Conservation (phyloP, 37 sponge, comb jelly and placozoan species). For the Aplysina aerophoba region DNA sequence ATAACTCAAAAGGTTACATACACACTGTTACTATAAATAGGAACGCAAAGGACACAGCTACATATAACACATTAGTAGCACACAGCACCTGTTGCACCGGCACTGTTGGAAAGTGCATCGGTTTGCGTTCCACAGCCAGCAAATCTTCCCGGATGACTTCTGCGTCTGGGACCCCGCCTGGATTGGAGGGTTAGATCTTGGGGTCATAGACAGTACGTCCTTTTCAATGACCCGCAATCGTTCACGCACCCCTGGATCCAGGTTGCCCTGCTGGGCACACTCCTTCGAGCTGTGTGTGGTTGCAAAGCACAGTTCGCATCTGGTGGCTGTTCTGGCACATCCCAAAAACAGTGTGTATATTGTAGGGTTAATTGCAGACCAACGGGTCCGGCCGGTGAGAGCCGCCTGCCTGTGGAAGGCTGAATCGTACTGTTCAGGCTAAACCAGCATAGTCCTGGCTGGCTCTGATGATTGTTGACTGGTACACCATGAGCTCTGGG, state of each 20-base stretch:
- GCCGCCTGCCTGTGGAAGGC: slow-evolving; percentile 45
- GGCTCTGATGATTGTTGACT: slow-evolving; percentile 1
- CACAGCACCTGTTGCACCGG: too few species aligned
- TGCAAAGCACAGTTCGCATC: slow-evolving; percentile 40
- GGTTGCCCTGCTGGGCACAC: neutral
- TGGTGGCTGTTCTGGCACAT: neutral
- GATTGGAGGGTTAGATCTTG: too few species aligned
- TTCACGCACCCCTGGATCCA: neutral
- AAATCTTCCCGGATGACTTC: neutral
- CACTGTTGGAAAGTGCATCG: slow-evolving; percentile 3
- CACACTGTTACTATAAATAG: too few species aligned
- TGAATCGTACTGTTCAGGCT: slow-evolving; percentile 43
- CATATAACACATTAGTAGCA: too few species aligned
- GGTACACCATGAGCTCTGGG: slow-evolving; percentile 17
- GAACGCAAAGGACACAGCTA: too few species aligned
- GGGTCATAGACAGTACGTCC: neutral
- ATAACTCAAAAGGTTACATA: too few species aligned
- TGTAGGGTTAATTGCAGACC: slow-evolving; percentile 41
- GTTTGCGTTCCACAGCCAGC: slow-evolving; percentile 8
- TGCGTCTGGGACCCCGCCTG: neutral
- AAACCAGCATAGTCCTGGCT: slow-evolving; percentile 48
- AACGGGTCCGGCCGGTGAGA: neutral
- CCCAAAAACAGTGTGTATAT: slow-evolving; percentile 43
- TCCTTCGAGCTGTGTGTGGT: slow-evolving; percentile 20
- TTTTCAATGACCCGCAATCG: neutral